A percentile compares a stretch with the other conserved stretches of the same genome.
phyloP scores from a whole-genome alignment of 2,797 vertebrate species.

The Eurystomus glaucurus region DNA sequence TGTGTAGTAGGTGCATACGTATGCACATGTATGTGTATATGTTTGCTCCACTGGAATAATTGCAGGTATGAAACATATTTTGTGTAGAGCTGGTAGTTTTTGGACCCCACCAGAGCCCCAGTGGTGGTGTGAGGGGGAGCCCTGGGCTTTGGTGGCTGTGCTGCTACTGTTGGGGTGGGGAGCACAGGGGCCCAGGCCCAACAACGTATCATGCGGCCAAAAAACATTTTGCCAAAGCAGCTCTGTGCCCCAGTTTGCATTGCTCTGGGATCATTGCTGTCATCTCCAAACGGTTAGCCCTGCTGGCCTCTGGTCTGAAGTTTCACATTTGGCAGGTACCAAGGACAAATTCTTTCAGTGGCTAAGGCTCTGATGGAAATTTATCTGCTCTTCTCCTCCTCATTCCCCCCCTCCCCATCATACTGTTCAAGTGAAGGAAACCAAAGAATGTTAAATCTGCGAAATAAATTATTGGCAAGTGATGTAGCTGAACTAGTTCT shows the following conservation, averaged over 20 bases:
- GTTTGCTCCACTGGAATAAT: neutral
- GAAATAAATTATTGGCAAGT: slow-evolving; percentile 84
- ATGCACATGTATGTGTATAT: accelerated
- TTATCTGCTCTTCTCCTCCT: slow-evolving; percentile 62
- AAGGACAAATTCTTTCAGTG: slow-evolving; percentile 69
- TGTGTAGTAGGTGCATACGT: neutral
- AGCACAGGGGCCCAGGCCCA: neutral
- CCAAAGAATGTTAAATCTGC: slow-evolving; percentile 82
- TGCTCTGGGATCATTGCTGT: neutral
- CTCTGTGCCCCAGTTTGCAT: neutral
- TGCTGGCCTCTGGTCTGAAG: slow-evolving; percentile 46
- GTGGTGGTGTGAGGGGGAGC: accelerated
- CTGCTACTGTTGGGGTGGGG: neutral
- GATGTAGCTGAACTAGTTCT: slow-evolving; percentile 83
- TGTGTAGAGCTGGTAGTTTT: neutral
- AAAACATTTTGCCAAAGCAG: neutral
- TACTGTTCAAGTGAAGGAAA: slow-evolving; percentile 78
- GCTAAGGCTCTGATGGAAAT: slow-evolving; percentile 70
- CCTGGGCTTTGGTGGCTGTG: neutral
- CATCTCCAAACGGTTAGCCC: neutral
- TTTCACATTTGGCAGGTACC: slow-evolving; percentile 74
- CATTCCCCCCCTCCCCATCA: neutral
- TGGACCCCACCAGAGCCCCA: neutral
- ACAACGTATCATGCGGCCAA: neutral
- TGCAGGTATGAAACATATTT: neutral